A percentile compares a stretch with the other conserved stretches of the same genome.
Evolutionary conservation across 2,113 vertebrate genomes (phyloP).

Genomic region (Acrocephalus arundinaceus): DNA sequence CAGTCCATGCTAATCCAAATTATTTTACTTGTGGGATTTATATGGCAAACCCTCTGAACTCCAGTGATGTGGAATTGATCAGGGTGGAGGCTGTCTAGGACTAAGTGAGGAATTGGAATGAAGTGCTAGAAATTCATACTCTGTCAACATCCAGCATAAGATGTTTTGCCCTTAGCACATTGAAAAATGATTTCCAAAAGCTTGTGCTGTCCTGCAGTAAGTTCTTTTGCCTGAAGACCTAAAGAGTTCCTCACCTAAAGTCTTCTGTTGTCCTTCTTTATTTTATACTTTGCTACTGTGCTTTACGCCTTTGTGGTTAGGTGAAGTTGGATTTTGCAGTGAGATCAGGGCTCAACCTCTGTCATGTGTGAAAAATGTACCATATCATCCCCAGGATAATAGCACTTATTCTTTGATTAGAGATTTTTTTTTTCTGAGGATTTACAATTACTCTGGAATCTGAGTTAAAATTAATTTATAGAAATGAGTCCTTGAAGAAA

Average conservation of each 20-base stretch:
- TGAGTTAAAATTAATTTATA: conserved; percentile 38
- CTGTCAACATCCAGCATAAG: background rate
- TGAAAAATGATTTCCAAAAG: background rate
- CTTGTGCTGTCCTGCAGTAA: background rate
- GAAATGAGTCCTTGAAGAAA: conserved; percentile 32
- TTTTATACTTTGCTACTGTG: background rate
- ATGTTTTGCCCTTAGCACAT: background rate
- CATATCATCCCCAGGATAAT: conserved; percentile 18
- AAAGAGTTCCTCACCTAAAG: background rate
- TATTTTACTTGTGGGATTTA: background rate
- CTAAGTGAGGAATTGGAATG: background rate
- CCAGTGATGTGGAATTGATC: background rate
- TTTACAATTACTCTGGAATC: conserved; percentile 41
- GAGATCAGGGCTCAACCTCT: conserved; percentile 32
- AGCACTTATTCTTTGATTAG: conserved; percentile 38
- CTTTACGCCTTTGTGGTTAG: background rate
- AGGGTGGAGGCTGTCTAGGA: background rate
- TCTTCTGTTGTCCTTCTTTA: background rate
- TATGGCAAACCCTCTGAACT: background rate
- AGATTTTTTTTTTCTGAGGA: background rate
- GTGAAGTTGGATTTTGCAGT: background rate
- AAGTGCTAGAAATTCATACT: background rate
- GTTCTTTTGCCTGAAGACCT: background rate
- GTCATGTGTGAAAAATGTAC: conserved; percentile 56
- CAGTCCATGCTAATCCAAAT: background rate